Evolutionary conservation across 2,797 vertebrate genomes (phyloP), one percentile per base, ranked within the genome.

Genomic region (Myoxocephalus aenaeus): DNA sequence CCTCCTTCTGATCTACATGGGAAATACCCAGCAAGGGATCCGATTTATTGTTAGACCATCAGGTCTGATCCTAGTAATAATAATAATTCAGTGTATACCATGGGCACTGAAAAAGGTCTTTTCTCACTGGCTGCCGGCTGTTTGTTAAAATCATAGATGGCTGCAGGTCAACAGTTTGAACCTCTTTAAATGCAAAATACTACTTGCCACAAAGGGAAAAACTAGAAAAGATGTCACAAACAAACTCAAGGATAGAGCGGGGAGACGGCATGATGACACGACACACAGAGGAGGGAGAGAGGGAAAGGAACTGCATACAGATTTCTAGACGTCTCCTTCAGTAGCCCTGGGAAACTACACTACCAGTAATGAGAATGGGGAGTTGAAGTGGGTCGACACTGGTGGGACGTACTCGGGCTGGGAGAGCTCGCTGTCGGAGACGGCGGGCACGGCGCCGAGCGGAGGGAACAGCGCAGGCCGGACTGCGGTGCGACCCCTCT

Each of bases 391-490:
- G 57, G 79, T 66, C 70, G 79, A 66, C 15, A 80, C 18, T 66
- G 69, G 18, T 22, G 58, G 63, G 89, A 96, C 95, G 53, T 96
- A 97, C 96, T 97, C 95, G 29, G 95, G 87, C 89, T 96, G 94
- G 68, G 96, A 96, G 92, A 96, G 94, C 88, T 96, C 96, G 89
- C 92, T 93, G 94, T 96, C 96, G 65, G 96, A 97, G 86, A 97
- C 95, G 75, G 95, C 96, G 5, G 97, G 96, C 70, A 96, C 96
- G 94, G 93, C 84, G 86, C 88, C 94, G 93, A 95, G 94, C 57
- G 92, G 85, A 56, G 96, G 94, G 81, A 95, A 90, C 81, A 93
- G 91, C 65, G 91, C 83, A 10, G 96, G 96, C 92, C 96, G 94
- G 93, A 94, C 83, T 38, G 94, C 94, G 20, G 92, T 89, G 85